Evolutionary conservation across 2,797 vertebrate species (phyloP).

Genomic region (Coranthus polyacanthus): DNA sequence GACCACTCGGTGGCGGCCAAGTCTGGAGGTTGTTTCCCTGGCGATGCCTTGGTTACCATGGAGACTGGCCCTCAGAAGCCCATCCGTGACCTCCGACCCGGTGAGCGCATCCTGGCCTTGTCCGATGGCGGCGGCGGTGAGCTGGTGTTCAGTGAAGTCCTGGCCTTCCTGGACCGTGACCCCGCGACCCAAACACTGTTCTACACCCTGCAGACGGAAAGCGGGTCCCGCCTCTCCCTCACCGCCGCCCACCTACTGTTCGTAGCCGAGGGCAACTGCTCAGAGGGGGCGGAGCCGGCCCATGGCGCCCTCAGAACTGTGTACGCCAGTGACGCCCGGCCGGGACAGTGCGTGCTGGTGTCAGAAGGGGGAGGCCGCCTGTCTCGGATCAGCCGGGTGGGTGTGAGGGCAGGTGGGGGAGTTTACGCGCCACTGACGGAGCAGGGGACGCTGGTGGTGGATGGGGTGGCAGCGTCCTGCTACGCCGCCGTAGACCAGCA

Average conservation of each 20-base stretch:
- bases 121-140: slow-evolving; percentile 74
- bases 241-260: slow-evolving; percentile 93
- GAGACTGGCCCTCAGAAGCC: slow-evolving; percentile 83
- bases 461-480: slow-evolving; percentile 91
- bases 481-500: slow-evolving; percentile 91
- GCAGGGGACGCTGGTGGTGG: slow-evolving; percentile 92
- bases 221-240: slow-evolving; percentile 85
- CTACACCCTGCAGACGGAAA: slow-evolving; percentile 87
- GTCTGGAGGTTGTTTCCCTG: slow-evolving; percentile 95
- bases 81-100: slow-evolving; percentile 85
- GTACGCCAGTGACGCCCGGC: slow-evolving; percentile 87
- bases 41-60: slow-evolving; percentile 85
- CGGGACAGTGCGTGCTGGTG: slow-evolving; percentile 91
- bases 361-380: slow-evolving; percentile 62
- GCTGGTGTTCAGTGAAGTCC: slow-evolving; percentile 89
- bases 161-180: slow-evolving; percentile 92
- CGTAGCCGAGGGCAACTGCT: slow-evolving; percentile 86
- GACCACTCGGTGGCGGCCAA: slow-evolving; percentile 94
- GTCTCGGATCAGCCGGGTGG: slow-evolving; percentile 82
- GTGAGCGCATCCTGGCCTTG: slow-evolving; percentile 90
- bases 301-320: slow-evolving; percentile 77
- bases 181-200: slow-evolving; percentile 83
- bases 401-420: slow-evolving; percentile 77
- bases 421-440: slow-evolving; percentile 90
- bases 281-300: slow-evolving; percentile 62